Percentiles rank a stretch among this genome's conserved stretches.
Evolutionary conservation across 2,797 vertebrate species (phyloP).

Genomic region (Tympanoctomys barrerae): DNA sequence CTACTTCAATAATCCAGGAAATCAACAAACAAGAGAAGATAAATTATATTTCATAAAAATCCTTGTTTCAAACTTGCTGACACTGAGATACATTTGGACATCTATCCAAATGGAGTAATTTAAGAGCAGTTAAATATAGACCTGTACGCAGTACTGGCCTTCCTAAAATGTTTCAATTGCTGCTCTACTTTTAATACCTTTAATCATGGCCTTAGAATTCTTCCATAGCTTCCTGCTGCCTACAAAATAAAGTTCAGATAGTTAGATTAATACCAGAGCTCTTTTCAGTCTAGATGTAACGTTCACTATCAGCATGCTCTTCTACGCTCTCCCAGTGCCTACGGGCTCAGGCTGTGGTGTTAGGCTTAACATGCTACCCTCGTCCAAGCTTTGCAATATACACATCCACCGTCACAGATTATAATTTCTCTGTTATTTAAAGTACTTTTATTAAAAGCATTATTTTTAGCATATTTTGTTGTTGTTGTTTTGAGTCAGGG

Average conservation of each 20-base stretch:
- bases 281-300: not conserved
- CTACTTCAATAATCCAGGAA: not conserved
- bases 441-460: constrained; percentile 53
- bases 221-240: not conserved
- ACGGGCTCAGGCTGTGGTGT: not conserved
- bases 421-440: not conserved
- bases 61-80: not conserved
- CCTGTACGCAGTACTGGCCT: not conserved
- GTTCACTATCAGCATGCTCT: not conserved
- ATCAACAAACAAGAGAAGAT: not conserved
- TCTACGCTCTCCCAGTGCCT: not conserved
- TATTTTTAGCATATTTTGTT: constrained; percentile 28
- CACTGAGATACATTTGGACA: not conserved
- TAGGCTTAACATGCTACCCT: not conserved
- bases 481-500: too few relatives aligned
- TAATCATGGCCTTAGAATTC: not conserved
- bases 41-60: not conserved
- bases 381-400: constrained; percentile 42
- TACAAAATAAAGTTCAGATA: not conserved
- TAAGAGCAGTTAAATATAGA: not conserved
- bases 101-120: not conserved
- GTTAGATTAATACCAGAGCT: not conserved
- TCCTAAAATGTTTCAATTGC: not conserved
- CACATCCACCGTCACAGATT: not conserved
- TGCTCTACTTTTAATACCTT: not conserved